phyloP scores from a whole-genome alignment of 1,140 invertebrate genomes.

The Drosophila nannoptera region DNA sequence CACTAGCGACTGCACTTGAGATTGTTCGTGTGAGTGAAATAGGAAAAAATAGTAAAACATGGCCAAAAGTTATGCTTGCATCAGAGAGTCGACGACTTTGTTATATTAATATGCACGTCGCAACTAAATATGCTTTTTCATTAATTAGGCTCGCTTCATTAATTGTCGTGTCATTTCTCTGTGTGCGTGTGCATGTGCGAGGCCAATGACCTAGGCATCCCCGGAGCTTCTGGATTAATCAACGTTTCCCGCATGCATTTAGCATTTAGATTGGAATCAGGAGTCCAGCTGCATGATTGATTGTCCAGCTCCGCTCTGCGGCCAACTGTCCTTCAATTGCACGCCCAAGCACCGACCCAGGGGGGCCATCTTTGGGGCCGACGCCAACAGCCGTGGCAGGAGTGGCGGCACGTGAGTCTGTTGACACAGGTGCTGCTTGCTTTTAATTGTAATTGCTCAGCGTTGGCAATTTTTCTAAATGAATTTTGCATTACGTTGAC shows the following conservation, averaged over 20 bases:
- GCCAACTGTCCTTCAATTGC: conserved; percentile 11
- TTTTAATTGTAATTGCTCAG: conserved; percentile 55
- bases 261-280: conserved; percentile 54
- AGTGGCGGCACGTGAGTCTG: conserved; percentile 31
- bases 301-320: conserved; percentile 24
- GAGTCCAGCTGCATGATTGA: conserved; percentile 57
- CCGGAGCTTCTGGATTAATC: conserved; percentile 28
- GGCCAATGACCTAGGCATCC: conserved; percentile 9
- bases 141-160: conserved; percentile 59
- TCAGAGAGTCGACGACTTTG: background rate
- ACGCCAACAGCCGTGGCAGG: background rate
- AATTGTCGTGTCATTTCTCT: conserved; percentile 28
- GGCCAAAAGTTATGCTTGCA: background rate
- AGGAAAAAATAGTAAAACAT: background rate
- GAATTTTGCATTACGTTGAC: conserved; percentile 45
- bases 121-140: conserved; percentile 20
- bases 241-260: conserved; percentile 40
- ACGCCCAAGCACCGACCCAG: conserved; percentile 8
- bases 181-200: conserved; percentile 1
- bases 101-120: conserved; percentile 2
- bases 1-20: too few species aligned
- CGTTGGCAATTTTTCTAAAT: conserved; percentile 56
- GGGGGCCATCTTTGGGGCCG: background rate
- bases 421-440: conserved; percentile 56
- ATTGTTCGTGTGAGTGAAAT: too few species aligned